phyloP scores from a whole-genome alignment of 2,797 vertebrate genomes.

The Catamblyrhynchus diadema region DNA sequence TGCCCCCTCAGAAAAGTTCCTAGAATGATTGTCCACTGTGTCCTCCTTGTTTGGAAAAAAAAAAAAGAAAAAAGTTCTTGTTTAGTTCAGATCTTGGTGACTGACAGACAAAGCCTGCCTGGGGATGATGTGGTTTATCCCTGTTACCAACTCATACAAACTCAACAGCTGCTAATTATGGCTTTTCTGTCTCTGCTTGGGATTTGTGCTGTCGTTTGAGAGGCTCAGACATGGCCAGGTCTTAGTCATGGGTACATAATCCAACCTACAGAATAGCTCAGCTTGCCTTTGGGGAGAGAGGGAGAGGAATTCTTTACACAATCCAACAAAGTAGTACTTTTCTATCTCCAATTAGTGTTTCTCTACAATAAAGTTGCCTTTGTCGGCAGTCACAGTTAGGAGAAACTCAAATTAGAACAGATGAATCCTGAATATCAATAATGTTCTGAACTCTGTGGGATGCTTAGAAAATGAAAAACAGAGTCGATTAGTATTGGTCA shows the following conservation, averaged over 20 bases:
- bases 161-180: neutral
- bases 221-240: neutral
- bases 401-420: slow-evolving; percentile 16
- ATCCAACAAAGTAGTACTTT: neutral
- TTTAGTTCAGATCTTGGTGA: neutral
- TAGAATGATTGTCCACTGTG: neutral
- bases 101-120: neutral
- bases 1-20: neutral
- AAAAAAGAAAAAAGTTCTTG: accelerated
- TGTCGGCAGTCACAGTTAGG: neutral
- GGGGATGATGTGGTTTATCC: neutral
- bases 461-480: neutral
- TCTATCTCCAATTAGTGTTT: neutral
- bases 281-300: neutral
- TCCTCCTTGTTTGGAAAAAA: neutral
- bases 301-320: neutral
- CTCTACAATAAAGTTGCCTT: neutral
- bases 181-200: neutral
- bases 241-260: neutral
- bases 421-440: slow-evolving; percentile 19
- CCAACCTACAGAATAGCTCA: neutral
- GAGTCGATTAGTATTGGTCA: neutral
- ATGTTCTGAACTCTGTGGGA: neutral
- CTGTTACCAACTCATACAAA: neutral
- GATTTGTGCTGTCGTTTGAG: neutral